Base-by-base conservation (phyloP, 2,888 invertebrate genomes). In the Apeira syringaria region DNA sequence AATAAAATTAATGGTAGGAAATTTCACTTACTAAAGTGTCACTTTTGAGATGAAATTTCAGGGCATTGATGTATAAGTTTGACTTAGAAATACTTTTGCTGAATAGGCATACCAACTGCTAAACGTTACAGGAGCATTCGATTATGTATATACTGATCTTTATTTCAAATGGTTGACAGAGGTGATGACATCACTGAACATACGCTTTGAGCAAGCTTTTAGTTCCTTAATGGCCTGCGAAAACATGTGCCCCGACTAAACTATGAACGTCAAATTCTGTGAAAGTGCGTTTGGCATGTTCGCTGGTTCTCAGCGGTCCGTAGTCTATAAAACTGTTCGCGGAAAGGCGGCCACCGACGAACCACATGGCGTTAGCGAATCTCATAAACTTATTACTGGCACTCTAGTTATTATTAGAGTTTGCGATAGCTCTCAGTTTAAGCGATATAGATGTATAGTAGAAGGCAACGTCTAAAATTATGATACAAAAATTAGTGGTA, bases 311-410 rank as follows among this genome's bases (percentile, higher is more conserved):
- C 86, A 87, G 74, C 82, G 72, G 82, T 68, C 81, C 85, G 70
- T 82, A 74, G 75, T 78, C 83, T 64, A 87, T 87, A 86, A 86
- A 87, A 78, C 68, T 34, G 67, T 88, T 88, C 88, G 73, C 48
- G 60, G 87, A 86, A 66, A 61, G 61, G 53, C 66, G 72, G 68
- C 78, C 82, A 72, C 76, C 74, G 69, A 13, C 39, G 35, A 13
- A 63, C 70, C 52, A 41, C 42, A 52, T 47, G 52, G 50, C 52
- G 34, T 52, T 32, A 37, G 47, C 34, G 32, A 48, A 10, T 46
- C 41, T 46, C 52, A 31, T 49, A 47, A 52, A 49, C 43, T 44
- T 56, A 50, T 48, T 53, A 56, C 41, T 41, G 37, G 34, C 36
- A 11, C 30, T 44, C 40, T 26, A 27, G 11, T 22, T 31, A 36